Evolutionary conservation across 2,888 invertebrate species (phyloP).

Genomic region (Archips xylosteana): DNA sequence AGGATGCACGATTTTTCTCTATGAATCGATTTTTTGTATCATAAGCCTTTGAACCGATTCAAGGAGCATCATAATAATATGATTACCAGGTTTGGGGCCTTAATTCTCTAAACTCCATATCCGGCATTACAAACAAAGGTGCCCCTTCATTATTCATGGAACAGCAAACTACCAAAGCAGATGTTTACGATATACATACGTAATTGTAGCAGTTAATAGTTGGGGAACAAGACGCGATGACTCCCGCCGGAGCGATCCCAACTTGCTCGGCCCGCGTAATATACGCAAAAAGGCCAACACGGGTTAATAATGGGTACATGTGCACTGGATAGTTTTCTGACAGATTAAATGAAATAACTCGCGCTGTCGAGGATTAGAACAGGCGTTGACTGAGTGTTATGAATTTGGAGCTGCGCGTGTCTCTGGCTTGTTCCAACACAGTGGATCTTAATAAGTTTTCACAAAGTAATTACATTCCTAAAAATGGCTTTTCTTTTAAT

Average conservation of each 20-base stretch:
- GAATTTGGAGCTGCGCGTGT: too few species aligned
- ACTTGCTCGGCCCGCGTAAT: slow-evolving; percentile 15
- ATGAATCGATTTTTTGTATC: too few species aligned
- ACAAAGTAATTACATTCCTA: too few species aligned
- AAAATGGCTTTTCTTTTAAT: too few species aligned
- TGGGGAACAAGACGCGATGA: slow-evolving; percentile 46
- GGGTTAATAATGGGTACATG: background rate
- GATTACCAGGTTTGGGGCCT: background rate
- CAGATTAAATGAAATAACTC: background rate
- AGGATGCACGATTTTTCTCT: too few species aligned
- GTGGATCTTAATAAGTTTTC: too few species aligned
- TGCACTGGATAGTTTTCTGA: background rate
- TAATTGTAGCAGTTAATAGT: slow-evolving; percentile 53
- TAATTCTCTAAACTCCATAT: background rate
- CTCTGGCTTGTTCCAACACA: too few species aligned
- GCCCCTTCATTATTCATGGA: slow-evolving; percentile 24
- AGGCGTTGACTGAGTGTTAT: too few species aligned
- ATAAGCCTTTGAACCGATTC: too few species aligned
- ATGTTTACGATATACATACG: slow-evolving; percentile 49
- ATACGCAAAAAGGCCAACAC: slow-evolving; percentile 10
- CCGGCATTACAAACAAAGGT: background rate
- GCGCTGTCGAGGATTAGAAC: background rate
- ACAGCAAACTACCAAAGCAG: slow-evolving; percentile 43
- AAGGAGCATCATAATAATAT: too few species aligned
- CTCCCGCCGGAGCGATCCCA: slow-evolving; percentile 34